Evolutionary conservation across 1,140 invertebrate species (phyloP), one percentile per base, ranked within the genome.

Genomic region (Mya arenaria): DNA sequence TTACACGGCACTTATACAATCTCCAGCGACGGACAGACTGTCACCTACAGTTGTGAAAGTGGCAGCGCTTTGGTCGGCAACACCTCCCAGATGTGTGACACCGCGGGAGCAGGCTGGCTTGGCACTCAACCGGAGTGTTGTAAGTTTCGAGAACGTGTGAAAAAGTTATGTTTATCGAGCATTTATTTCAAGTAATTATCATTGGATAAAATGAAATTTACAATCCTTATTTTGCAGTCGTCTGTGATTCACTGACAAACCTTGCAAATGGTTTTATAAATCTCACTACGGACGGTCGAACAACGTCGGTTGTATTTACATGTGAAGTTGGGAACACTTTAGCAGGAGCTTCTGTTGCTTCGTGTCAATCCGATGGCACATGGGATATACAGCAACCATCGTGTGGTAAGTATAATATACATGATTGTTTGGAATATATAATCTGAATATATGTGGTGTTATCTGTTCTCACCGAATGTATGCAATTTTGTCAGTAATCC

Each of bases 331-430:
- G 74, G 4, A 66, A 62, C 32, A 52, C n/a, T 48, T n/a, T 78
- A 6, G 44, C 23, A 17, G 62, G 74, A 10, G n/a, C 8, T 8
- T 25, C 37, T n/a, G 8, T 30, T 1, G 23, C 66, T n/a, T 44
- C 39, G 19, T 78, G 74, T 28, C 25, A 25, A 5, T 23, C 60
- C 4, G 5, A 30, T 66, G 74, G 74, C n/a, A 66, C 39, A n/a
- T 78, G 74, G 74, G 58, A 63, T 25, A 25, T 2, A n/a, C 8
- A 1, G 1, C 30, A 34, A 8, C 74, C 74, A 4, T 25, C 19
- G 6, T 78, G 74, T 48, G 41, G 74, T 78, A 78, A 55, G n/a
- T 56, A n/a, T n/a, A n/a, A n/a, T n/a, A n/a, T n/a, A n/a, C n/a
- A n/a, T n/a, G n/a, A n/a, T n/a, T n/a, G n/a, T n/a, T n/a, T n/a